Evolutionary conservation across 2,113 vertebrate genomes (phyloP).

Genomic region (Podocnemis expansa): DNA sequence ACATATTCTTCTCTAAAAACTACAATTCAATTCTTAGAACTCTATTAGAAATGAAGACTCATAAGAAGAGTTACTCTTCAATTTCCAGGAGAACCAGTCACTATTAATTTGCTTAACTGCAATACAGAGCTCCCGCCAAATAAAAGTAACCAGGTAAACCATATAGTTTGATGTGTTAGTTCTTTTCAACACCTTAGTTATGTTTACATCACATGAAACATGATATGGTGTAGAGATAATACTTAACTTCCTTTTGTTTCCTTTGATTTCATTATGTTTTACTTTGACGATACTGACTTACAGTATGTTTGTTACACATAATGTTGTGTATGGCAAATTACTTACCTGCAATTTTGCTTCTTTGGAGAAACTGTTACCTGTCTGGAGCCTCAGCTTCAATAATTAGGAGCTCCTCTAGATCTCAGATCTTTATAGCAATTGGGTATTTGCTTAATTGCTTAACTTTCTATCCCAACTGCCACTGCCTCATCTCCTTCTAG

Average conservation of each 20-base stretch:
- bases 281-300: background rate
- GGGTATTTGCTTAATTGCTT: background rate
- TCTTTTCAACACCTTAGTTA: background rate
- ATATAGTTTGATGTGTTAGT: background rate
- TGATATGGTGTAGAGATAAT: background rate
- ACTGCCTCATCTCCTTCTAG: background rate
- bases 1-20: background rate
- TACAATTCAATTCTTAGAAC: slow-evolving; percentile 18
- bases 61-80: background rate
- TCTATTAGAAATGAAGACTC: slow-evolving; percentile 9
- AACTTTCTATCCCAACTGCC: background rate
- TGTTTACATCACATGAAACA: background rate
- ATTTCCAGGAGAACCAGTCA: background rate
- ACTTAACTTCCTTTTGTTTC: background rate
- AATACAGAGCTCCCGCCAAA: background rate
- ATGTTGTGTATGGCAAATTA: background rate
- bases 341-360: background rate
- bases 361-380: background rate
- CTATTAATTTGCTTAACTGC: slow-evolving; percentile 24
- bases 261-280: background rate
- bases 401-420: background rate
- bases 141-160: background rate
- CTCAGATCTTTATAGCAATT: background rate
- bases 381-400: background rate
- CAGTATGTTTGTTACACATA: background rate